phyloP scores from a whole-genome alignment of 2,113 vertebrate species.

The Neofelis nebulosa region DNA sequence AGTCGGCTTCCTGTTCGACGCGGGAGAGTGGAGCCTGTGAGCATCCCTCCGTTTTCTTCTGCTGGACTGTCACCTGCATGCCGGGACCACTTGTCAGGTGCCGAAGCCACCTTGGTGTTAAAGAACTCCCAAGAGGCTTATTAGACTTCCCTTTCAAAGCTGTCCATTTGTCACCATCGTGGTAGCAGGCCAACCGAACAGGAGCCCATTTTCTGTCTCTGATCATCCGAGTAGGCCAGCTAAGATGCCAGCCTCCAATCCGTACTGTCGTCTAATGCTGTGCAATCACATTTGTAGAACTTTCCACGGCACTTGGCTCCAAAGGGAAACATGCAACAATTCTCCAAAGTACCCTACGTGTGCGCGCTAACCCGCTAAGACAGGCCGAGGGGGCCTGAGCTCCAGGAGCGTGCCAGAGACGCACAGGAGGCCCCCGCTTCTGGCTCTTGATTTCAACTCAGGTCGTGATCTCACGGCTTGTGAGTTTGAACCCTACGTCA shows the following conservation, averaged over 20 bases:
- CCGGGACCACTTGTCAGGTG: background rate
- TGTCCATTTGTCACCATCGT: background rate
- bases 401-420: rapidly evolving
- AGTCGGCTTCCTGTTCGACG: background rate
- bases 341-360: rapidly evolving
- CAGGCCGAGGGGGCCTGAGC: rapidly evolving
- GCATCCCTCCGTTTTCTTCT: background rate
- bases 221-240: background rate
- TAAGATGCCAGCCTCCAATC: background rate
- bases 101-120: background rate
- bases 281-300: background rate
- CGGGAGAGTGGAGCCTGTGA: background rate
- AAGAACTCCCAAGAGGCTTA: background rate
- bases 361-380: rapidly evolving
- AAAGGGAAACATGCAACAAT: background rate
- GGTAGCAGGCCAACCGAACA: background rate
- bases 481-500: no score
- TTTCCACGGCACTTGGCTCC: background rate
- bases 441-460: no score
- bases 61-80: rapidly evolving
- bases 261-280: background rate
- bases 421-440: background rate
- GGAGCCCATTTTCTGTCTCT: background rate
- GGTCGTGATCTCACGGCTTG: no score
- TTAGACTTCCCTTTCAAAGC: background rate